Evolutionary conservation across 2,888 invertebrate genomes (phyloP), one percentile per base, ranked within the genome.

Genomic region (Asteroscopus sphinx): DNA sequence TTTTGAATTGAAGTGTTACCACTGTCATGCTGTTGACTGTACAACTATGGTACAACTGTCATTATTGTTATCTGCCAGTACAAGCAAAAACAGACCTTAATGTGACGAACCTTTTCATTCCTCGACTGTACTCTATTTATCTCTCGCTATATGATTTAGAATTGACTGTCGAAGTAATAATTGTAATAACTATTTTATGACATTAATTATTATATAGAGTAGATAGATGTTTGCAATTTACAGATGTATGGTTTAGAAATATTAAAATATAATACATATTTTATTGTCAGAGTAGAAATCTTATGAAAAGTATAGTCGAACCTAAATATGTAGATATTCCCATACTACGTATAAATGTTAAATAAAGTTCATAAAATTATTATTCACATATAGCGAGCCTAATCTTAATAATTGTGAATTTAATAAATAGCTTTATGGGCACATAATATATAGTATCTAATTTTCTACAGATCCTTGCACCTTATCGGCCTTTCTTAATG

Each of bases 211-310:
- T 58, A 75, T 88, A 87, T 82, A 76, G 45, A 73, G 84, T 89
- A 91, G 89, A 85, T 90, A 89, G 87, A 88, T 83, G 90, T 92
- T 93, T 87, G 83, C 82, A 84, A 83, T 82, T 86, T 66, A 77
- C 75, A 77, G 71, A 68, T 68, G 68, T 76, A 76, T 59, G 57
- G 37, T 59, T 82, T 87, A 89, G 83, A 84, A 80, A 80, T 80
- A 79, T 73, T 80, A 79, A 77, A 69, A 59, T 78, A 81, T 79
- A 74, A 71, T 42, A 78, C 76, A 82, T 82, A 77, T 87, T 69
- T 83, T 86, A 86, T 87, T 81, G 83, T 85, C 80, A 83, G 76
- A 83, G 83, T 91, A 91, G 88, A 83, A 74, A 76, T 88, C 86
- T 87, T 88, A 89, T 89, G 84, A 86, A 79, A 77, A 69, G 71